Percentiles rank a stretch among this genome's conserved stretches.
Conservation (phyloP, 2,797 vertebrate genomes). For the Lepidocolaptes lacrymiger region DNA sequence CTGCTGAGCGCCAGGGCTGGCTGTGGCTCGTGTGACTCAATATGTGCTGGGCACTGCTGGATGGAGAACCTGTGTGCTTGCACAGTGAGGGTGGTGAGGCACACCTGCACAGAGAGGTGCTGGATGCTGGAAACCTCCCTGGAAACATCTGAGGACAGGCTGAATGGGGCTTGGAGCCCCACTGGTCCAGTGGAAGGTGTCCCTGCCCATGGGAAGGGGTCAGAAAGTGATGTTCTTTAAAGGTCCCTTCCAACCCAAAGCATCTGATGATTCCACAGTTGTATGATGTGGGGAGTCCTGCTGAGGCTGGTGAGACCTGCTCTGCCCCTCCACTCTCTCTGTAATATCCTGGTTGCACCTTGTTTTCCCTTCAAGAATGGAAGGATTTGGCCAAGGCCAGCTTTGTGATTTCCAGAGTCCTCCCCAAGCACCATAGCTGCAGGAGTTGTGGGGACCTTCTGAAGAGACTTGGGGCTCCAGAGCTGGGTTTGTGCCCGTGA, state of each 20-base stretch:
- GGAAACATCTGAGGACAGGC: neutral
- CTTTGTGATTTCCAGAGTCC: neutral
- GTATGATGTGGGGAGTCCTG: neutral
- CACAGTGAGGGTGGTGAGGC: neutral
- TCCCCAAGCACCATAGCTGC: neutral
- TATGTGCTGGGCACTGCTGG: rapidly evolving
- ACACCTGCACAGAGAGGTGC: neutral
- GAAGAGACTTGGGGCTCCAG: neutral
- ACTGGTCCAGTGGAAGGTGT: neutral
- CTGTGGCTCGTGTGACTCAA: rapidly evolving
- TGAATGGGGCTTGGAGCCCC: neutral
- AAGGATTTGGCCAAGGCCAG: neutral
- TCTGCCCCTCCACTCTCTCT: neutral
- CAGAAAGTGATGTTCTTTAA: neutral
- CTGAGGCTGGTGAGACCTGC: neutral
- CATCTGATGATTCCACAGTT: neutral
- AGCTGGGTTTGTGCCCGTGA: neutral
- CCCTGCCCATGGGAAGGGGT: rapidly evolving
- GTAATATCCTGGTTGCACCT: neutral
- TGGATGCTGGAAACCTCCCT: neutral
- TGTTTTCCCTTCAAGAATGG: neutral
- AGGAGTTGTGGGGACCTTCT: neutral
- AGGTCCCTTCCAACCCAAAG: neutral
- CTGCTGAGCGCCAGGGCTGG: rapidly evolving
- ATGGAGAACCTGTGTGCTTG: neutral